These are phyloP conservation scores for Psococerastis gibbosa DNA, from an alignment of 2,888 invertebrate species.

Conservation along the genomic window DNA sequence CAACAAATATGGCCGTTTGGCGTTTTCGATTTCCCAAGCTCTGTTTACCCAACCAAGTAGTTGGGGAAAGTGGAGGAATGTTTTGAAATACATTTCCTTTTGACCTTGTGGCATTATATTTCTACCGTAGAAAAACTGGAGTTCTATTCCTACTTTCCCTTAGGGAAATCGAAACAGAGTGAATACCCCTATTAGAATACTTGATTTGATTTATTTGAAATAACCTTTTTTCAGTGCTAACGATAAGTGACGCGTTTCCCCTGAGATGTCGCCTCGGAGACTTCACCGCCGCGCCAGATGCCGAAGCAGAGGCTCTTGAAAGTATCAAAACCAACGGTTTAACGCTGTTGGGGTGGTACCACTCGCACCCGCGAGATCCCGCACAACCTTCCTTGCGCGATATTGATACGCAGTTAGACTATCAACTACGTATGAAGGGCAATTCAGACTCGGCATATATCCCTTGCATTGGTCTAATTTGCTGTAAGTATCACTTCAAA, in stretches of 20 bases:
- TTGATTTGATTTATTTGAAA: constrained; percentile 5
- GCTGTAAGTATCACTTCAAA: constrained; percentile 55
- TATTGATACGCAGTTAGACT: constrained; percentile 82
- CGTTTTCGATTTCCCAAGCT: no score
- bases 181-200: not conserved
- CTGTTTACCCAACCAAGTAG: no score
- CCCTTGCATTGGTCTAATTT: constrained; percentile 81
- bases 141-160: no score
- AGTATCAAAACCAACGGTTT: constrained; percentile 65
- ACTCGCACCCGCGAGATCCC: constrained; percentile 76
- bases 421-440: constrained; percentile 88
- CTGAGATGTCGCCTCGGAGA: constrained; percentile 68
- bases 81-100: no score
- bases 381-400: constrained; percentile 76
- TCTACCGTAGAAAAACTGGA: no score
- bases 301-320: constrained; percentile 65
- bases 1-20: no score
- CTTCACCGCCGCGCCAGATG: constrained; percentile 49
- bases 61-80: no score
- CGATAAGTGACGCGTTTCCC: constrained; percentile 76
- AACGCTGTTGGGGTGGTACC: constrained; percentile 84
- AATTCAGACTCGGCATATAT: constrained; percentile 78
- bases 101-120: no score
- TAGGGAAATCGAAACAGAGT: no score
- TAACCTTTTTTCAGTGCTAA: constrained; percentile 43